These are phyloP conservation scores for Dorcus parallelipipedus DNA, from an alignment of 2,888 invertebrate genomes.

Conservation along the genomic window DNA sequence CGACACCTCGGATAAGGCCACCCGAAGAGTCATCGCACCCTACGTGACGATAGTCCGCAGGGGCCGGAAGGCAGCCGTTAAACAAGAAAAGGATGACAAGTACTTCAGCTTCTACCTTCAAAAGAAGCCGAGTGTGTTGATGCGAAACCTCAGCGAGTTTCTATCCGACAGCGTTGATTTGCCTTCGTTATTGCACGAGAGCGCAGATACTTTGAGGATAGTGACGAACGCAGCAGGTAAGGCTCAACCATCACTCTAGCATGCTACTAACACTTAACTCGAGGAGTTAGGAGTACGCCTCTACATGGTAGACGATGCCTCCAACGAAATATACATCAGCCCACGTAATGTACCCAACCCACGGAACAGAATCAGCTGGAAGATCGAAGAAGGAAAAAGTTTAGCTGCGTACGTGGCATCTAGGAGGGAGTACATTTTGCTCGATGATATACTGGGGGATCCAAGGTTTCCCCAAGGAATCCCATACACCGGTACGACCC, in stretches of 20 bases:
- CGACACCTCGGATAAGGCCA: conserved; percentile 50
- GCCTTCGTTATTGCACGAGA: conserved; percentile 55
- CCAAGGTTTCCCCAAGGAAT: conserved; percentile 58
- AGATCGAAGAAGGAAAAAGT: conserved; percentile 54
- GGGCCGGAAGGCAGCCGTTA: conserved; percentile 28
- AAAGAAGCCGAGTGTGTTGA: conserved; percentile 43
- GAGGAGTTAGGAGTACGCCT: conserved; percentile 52
- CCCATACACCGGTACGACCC: conserved; percentile 36
- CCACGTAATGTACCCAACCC: conserved; percentile 51
- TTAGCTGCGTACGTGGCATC: conserved; percentile 58
- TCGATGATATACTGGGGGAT: conserved; percentile 57
- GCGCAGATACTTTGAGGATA: conserved; percentile 55
- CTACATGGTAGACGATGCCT: conserved; percentile 54
- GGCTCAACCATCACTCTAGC: neutral
- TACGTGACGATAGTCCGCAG: conserved; percentile 49
- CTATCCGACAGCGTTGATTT: conserved; percentile 58
- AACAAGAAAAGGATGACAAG: conserved; percentile 31
- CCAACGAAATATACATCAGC: conserved; percentile 56
- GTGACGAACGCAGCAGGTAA: conserved; percentile 57
- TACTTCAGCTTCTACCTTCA: conserved; percentile 43
- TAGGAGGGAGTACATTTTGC: conserved; percentile 54
- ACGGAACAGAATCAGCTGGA: conserved; percentile 57
- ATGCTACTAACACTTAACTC: neutral
- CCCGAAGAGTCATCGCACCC: conserved; percentile 58
- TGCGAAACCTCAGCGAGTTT: conserved; percentile 46